A percentile compares a stretch with the other conserved stretches of the same genome.
phyloP scores from a whole-genome alignment of 2,888 invertebrate species.

The Acrobasis consociella region DNA sequence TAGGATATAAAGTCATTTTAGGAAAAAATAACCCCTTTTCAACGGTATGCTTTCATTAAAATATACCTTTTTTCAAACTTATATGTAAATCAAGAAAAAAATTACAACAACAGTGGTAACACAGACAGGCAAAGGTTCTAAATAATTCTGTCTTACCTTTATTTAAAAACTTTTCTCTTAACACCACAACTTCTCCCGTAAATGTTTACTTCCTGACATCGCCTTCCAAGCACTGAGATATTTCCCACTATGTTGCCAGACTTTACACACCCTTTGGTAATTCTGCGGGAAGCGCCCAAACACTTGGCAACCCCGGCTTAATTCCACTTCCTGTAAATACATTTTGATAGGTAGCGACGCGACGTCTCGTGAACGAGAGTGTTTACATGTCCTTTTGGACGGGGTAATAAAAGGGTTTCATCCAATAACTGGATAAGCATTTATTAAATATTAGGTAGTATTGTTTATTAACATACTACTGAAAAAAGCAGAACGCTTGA shows the following conservation, averaged over 20 bases:
- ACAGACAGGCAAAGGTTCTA: too few species aligned
- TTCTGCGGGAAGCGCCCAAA: constrained; percentile 17
- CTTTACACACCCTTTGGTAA: constrained; percentile 19
- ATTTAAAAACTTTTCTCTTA: too few species aligned
- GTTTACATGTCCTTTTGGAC: constrained; percentile 10
- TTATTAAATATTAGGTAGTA: background rate
- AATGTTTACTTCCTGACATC: constrained; percentile 7
- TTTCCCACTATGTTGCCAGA: constrained; percentile 6
- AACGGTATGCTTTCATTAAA: too few species aligned
- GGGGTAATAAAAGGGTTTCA: background rate
- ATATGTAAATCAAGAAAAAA: too few species aligned
- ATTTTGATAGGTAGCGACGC: constrained; percentile 19
- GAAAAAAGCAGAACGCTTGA: too few species aligned
- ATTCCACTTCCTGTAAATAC: constrained; percentile 20
- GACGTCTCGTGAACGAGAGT: constrained; percentile 10
- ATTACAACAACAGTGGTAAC: too few species aligned
- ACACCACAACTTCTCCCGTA: too few species aligned
- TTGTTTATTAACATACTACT: too few species aligned
- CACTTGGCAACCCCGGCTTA: constrained; percentile 20
- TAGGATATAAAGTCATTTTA: too few species aligned
- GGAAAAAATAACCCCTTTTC: too few species aligned
- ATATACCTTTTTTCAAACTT: too few species aligned
- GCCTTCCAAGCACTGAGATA: background rate
- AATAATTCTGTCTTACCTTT: too few species aligned
- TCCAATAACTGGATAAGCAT: background rate